Evolutionary conservation across 2,797 vertebrate genomes (phyloP), one percentile per base, ranked within the genome.

Genomic region (Melanotaenia parkinsoni): DNA sequence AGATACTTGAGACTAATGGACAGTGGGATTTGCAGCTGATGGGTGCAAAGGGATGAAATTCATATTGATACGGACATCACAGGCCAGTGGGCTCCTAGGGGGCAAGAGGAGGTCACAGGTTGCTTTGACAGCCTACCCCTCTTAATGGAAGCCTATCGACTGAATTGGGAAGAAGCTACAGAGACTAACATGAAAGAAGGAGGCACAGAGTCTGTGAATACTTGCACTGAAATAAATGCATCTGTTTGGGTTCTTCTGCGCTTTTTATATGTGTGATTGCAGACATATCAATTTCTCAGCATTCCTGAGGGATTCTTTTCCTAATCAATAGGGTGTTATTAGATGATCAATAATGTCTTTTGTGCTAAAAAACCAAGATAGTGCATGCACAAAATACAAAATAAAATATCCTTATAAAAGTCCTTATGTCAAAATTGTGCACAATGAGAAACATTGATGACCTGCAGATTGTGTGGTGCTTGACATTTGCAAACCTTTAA

Each of bases 61-160:
- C 93, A 91, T 95, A 94, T 96, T 95, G 95, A 95, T 95, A 95
- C 87, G 89, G 92, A 94, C 92, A 91, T 92, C 87, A 76, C 84
- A 86, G 88, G 93, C 92, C 88, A 87, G 92, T 80, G 88, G 90
- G 90, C 92, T 91, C 88, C 72, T 74, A 74, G 87, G 83, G 90
- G 90, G 86, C 72, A 83, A 92, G 85, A 87, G 86, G 89, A 91
- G 95, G 95, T 94, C 92, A 95, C 82, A 9, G 94, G 93, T 95
- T 95, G 90, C 85, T 90, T 85, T 92, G 94, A 96, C 94, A 95
- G 95, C 93, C 90, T 88, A 90, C 90, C 90, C 83, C 83, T 93
- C 92, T 93, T 98, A 98, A 98, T 98, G 97, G 96, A 96, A 84
- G 88, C 66, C 86, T 96, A 98, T 98, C 92, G 96, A 98, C 95